Conservation (phyloP, 2,797 vertebrate species). For the Anas flavirostris region DNA sequence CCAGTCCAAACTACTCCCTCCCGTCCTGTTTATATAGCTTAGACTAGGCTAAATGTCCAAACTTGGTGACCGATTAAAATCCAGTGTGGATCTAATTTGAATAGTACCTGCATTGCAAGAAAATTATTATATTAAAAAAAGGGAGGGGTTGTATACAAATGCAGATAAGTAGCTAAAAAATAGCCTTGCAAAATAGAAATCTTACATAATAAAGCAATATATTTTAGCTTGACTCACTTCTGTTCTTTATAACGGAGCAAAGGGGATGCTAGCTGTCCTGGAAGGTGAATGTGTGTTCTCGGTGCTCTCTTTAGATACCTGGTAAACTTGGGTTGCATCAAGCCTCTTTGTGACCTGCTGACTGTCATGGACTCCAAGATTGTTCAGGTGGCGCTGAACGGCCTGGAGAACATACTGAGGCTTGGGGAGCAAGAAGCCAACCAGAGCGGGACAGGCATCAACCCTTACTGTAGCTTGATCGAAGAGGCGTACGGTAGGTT, state of each 20-base stretch:
- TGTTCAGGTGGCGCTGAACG: conserved; percentile 95
- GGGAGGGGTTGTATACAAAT: fast-evolving
- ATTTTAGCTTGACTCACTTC: background rate
- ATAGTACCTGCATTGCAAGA: background rate
- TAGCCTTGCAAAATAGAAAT: background rate
- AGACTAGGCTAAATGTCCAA: background rate
- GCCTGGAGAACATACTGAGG: conserved; percentile 95
- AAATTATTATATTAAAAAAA: background rate
- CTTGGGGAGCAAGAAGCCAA: conserved; percentile 96
- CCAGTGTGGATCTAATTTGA: background rate
- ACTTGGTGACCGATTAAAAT: background rate
- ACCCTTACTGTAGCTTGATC: conserved; percentile 96
- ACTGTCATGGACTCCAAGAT: conserved; percentile 99
- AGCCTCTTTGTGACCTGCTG: conserved; percentile 95
- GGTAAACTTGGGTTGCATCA: conserved; percentile 96
- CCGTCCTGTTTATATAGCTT: fast-evolving
- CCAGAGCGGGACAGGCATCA: conserved; percentile 87
- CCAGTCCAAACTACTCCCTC: background rate
- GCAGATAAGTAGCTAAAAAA: background rate
- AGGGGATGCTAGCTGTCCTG: background rate
- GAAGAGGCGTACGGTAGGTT: conserved; percentile 95
- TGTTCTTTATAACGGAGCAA: background rate
- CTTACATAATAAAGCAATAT: too few relatives aligned
- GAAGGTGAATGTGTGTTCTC: fast-evolving
- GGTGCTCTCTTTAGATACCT: conserved; percentile 84